Percentiles rank a stretch among this genome's conserved stretches.
These are phyloP conservation scores for Hemiprocne comata DNA, from an alignment of 2,113 vertebrate genomes.

Conservation along the genomic window DNA sequence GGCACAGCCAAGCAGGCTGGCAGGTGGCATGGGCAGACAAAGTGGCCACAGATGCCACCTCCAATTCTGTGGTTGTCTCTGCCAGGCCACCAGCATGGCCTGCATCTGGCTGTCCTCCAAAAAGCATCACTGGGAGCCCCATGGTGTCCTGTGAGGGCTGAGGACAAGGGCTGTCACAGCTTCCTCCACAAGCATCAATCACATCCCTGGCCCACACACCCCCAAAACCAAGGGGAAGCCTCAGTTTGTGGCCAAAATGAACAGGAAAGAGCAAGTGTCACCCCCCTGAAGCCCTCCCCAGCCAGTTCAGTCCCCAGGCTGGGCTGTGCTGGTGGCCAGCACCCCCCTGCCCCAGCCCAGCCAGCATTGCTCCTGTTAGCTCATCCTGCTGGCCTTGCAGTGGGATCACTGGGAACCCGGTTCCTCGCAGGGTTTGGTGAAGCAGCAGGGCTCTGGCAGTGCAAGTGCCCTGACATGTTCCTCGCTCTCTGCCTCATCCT, in stretches of 20 bases:
- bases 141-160: not conserved
- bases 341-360: not conserved
- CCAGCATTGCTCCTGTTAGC: not conserved
- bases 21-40: not conserved
- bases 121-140: not conserved
- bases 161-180: not conserved
- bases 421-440: not conserved
- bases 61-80: not conserved
- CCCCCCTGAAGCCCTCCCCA: not conserved
- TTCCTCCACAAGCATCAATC: not conserved
- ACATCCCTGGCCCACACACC: not conserved
- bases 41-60: not conserved
- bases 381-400: not conserved
- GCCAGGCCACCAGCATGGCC: not conserved
- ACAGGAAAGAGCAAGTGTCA: rapidly evolving
- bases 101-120: not conserved
- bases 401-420: rapidly evolving
- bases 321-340: not conserved
- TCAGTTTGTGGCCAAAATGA: rapidly evolving
- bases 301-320: not conserved
- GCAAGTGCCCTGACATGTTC: not conserved
- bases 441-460: not conserved
- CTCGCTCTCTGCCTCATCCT: not conserved
- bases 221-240: rapidly evolving
- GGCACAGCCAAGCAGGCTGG: not conserved